Percentiles rank a stretch among this genome's conserved stretches.
Conservation (phyloP, 1,140 invertebrate genomes). For the Drosophila ironensis region DNA sequence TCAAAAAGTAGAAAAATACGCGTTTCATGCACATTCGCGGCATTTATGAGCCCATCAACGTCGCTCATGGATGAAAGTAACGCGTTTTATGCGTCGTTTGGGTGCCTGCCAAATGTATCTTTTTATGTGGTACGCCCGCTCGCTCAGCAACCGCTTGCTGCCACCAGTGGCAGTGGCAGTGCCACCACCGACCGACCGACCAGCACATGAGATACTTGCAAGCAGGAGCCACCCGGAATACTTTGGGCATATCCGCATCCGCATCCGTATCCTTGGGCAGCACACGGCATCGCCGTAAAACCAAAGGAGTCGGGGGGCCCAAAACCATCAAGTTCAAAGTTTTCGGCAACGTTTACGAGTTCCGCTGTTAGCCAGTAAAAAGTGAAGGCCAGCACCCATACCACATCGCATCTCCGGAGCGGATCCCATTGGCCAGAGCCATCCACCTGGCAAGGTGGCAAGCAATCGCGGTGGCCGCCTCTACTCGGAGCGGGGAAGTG, state of each 20-base stretch:
- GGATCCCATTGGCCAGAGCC: conserved; percentile 14
- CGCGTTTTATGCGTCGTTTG: conserved; percentile 79
- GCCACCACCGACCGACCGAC: neutral
- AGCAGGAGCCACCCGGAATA: neutral
- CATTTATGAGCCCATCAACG: conserved; percentile 81
- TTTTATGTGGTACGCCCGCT: conserved; percentile 66
- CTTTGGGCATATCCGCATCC: neutral
- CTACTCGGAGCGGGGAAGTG: no score
- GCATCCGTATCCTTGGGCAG: neutral
- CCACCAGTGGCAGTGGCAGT: neutral
- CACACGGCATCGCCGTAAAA: conserved; percentile 70
- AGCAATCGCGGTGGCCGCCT: neutral
- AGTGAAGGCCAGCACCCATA: conserved; percentile 46
- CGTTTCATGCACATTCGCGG: conserved; percentile 79
- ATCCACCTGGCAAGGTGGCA: conserved; percentile 4
- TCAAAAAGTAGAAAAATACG: conserved; percentile 81
- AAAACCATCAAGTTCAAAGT: conserved; percentile 78
- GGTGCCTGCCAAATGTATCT: conserved; percentile 78
- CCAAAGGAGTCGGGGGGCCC: conserved; percentile 14
- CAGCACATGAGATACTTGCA: conserved; percentile 31
- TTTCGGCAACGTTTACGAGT: conserved; percentile 73
- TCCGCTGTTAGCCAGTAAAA: conserved; percentile 65
- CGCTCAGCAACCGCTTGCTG: neutral
- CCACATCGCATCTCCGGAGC: conserved; percentile 5
- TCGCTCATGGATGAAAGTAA: conserved; percentile 80